phyloP scores from a whole-genome alignment of 2,888 invertebrate genomes.

The Argyresthia albistria region DNA sequence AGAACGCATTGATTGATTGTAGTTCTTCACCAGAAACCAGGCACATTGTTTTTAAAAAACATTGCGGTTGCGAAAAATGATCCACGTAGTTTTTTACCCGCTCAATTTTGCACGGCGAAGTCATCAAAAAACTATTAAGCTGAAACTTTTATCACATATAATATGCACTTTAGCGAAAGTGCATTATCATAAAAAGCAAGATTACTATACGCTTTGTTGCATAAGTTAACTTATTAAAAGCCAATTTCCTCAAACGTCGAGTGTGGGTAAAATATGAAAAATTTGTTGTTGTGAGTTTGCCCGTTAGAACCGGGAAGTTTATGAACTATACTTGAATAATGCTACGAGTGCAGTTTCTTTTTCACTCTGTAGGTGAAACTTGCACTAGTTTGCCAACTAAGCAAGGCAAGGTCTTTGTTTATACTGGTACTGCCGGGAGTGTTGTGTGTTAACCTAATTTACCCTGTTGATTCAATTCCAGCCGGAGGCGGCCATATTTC shows the following conservation, averaged over 20 bases:
- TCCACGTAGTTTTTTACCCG: not conserved
- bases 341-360: conserved; percentile 19
- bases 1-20: no score
- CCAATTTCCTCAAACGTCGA: conserved; percentile 38
- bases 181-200: conserved; percentile 17
- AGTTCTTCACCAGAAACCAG: no score
- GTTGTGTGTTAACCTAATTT: conserved; percentile 46
- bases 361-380: not conserved
- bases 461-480: conserved; percentile 59
- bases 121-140: conserved; percentile 40
- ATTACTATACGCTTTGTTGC: conserved; percentile 26
- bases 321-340: conserved; percentile 31
- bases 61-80: no score
- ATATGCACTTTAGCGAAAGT: conserved; percentile 12
- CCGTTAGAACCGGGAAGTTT: conserved; percentile 22
- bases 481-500: conserved; percentile 51
- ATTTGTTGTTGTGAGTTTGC: conserved; percentile 24
- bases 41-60: no score
- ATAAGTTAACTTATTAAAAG: conserved; percentile 43
- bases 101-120: conserved; percentile 23
- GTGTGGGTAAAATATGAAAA: conserved; percentile 30
- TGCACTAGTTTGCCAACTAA: no score
- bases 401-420: no score
- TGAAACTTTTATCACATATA: conserved; percentile 24
- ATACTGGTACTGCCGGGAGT: no score